A percentile compares a stretch with the other conserved stretches of the same genome.
phyloP scores from a whole-genome alignment of 2,888 invertebrate species.

The Cephus sareptanus region DNA sequence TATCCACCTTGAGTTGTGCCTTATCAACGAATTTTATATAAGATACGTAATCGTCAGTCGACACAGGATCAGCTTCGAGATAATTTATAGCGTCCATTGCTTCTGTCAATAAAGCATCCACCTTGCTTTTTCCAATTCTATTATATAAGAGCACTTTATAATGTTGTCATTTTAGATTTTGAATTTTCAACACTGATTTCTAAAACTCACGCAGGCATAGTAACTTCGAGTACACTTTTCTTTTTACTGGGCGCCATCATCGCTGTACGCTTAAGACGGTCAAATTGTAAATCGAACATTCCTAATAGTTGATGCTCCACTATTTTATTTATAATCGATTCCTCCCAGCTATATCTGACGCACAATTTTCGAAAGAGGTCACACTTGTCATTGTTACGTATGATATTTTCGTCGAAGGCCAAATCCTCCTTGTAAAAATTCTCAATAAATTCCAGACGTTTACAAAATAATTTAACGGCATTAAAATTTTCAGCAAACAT shows the following conservation, averaged over 20 bases:
- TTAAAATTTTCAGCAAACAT: constrained; percentile 73
- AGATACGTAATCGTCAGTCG: constrained; percentile 79
- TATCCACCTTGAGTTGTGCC: constrained; percentile 74
- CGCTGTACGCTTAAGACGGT: constrained; percentile 77
- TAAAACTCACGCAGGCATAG: constrained; percentile 74
- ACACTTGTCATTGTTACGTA: constrained; percentile 71
- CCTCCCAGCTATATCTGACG: constrained; percentile 76
- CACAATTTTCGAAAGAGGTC: constrained; percentile 76
- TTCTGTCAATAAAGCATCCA: constrained; percentile 67
- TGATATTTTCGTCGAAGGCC: constrained; percentile 72
- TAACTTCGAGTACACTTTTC: constrained; percentile 73
- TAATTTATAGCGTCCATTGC: constrained; percentile 74
- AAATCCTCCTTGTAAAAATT: constrained; percentile 79
- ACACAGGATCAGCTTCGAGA: constrained; percentile 72
- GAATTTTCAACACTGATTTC: background rate
- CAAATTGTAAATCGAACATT: constrained; percentile 76
- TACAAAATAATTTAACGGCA: constrained; percentile 73
- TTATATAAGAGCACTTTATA: constrained; percentile 2
- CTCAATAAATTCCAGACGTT: constrained; percentile 75
- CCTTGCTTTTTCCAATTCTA: constrained; percentile 75
- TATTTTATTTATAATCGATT: constrained; percentile 75
- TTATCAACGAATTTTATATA: constrained; percentile 79
- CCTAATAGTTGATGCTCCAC: constrained; percentile 78
- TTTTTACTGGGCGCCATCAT: constrained; percentile 79
- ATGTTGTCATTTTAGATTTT: background rate